phyloP scores from a whole-genome alignment of 2,797 vertebrate species.

The Lycodopsis pacificus region DNA sequence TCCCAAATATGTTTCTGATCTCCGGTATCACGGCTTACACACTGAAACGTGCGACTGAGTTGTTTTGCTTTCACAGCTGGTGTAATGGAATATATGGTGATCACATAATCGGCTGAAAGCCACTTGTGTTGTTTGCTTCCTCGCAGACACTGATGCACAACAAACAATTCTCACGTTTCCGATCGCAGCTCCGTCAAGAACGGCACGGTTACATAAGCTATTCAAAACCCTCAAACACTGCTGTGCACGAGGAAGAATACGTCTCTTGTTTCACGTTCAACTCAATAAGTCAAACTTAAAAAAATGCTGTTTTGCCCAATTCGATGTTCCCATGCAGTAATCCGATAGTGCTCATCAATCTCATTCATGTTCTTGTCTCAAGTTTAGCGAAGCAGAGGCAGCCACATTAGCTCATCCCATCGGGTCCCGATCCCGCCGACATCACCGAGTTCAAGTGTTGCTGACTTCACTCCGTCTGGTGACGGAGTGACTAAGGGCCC shows the following conservation, averaged over 20 bases:
- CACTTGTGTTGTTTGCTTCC: slow-evolving; percentile 23
- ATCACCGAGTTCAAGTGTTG: slow-evolving; percentile 64
- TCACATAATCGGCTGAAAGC: slow-evolving; percentile 37
- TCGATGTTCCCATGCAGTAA: slow-evolving; percentile 42
- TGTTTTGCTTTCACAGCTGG: slow-evolving; percentile 48
- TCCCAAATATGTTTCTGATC: slow-evolving; percentile 60
- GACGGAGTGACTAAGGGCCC: slow-evolving; percentile 79
- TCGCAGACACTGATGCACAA: slow-evolving; percentile 40
- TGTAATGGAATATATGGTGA: slow-evolving; percentile 24
- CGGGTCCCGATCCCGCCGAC: slow-evolving; percentile 45
- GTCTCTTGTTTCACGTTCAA: slow-evolving; percentile 11
- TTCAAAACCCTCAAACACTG: slow-evolving; percentile 5
- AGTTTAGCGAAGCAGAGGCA: slow-evolving; percentile 51
- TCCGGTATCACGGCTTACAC: slow-evolving; percentile 63
- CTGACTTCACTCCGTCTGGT: slow-evolving; percentile 81
- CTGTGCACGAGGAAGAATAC: neutral
- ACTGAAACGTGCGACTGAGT: slow-evolving; percentile 32
- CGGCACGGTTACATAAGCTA: neutral
- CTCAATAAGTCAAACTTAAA: slow-evolving; percentile 18
- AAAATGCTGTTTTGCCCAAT: slow-evolving; percentile 21
- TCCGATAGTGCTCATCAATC: slow-evolving; percentile 61
- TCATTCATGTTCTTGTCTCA: slow-evolving; percentile 54
- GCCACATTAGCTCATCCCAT: slow-evolving; percentile 69
- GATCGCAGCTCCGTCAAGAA: neutral
- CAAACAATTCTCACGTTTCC: slow-evolving; percentile 45